These are phyloP conservation scores for Peromyscus eremicus DNA, from an alignment of 2,797 vertebrate species.

Conservation along the genomic window DNA sequence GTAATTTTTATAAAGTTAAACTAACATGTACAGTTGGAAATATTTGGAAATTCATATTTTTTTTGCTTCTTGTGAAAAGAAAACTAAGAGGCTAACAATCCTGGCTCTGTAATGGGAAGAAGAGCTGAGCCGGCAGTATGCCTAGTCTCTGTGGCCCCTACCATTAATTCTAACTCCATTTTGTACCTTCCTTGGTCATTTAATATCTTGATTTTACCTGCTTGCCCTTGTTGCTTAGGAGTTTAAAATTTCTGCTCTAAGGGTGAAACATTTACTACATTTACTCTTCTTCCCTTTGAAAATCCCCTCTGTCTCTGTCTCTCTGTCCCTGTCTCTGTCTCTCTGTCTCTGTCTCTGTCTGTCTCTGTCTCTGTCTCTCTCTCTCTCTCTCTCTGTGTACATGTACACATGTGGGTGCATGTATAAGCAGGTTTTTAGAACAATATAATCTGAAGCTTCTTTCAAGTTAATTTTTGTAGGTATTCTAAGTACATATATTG, in stretches of 20 bases:
- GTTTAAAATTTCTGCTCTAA: background rate
- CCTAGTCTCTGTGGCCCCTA: background rate
- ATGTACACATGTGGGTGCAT: background rate
- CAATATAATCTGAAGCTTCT: background rate
- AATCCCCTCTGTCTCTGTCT: background rate
- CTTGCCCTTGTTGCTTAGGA: background rate
- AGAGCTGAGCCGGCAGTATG: background rate
- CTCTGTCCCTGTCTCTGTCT: too few species aligned
- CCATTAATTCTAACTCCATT: background rate
- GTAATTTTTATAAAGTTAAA: conserved; percentile 30
- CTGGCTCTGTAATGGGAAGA: background rate
- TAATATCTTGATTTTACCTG: background rate
- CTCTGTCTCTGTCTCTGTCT: too few species aligned
- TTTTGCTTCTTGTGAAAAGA: background rate
- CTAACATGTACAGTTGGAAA: background rate
- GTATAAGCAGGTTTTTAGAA: background rate
- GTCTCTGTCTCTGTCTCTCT: too few species aligned
- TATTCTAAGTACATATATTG: background rate
- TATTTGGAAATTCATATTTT: conserved; percentile 33
- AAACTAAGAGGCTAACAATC: background rate
- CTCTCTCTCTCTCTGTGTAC: too few species aligned
- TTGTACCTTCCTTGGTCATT: background rate
- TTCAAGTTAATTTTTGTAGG: background rate
- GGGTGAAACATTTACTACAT: background rate
- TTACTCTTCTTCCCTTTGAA: background rate